These are phyloP conservation scores for Catostomus latipinnis DNA, from an alignment of 2,797 vertebrate species.

Conservation along the genomic window DNA sequence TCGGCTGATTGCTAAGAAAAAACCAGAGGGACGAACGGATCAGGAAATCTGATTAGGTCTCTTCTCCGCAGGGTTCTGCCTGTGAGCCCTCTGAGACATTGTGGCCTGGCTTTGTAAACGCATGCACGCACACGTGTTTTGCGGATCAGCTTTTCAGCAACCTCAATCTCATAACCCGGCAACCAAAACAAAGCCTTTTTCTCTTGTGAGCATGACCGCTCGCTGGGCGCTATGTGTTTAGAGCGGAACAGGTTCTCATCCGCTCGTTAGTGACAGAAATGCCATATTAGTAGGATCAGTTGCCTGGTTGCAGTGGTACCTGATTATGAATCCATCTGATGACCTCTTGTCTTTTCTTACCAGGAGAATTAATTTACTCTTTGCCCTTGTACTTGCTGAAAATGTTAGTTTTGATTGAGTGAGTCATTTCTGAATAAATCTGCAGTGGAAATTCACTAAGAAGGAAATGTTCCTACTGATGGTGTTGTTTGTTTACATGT, in stretches of 20 bases:
- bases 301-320: slow-evolving; percentile 35
- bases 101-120: slow-evolving; percentile 35
- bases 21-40: slow-evolving; percentile 69
- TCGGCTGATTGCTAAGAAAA: slow-evolving; percentile 73
- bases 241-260: slow-evolving; percentile 44
- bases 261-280: slow-evolving; percentile 48
- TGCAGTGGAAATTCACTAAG: no score
- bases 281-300: slow-evolving; percentile 33
- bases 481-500: no score
- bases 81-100: slow-evolving; percentile 54
- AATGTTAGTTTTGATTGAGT: neutral
- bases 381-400: neutral
- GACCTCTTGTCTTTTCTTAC: neutral
- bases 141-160: slow-evolving; percentile 55
- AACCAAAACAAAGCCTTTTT: slow-evolving; percentile 59
- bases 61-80: slow-evolving; percentile 54
- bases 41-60: slow-evolving; percentile 69
- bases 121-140: slow-evolving; percentile 38
- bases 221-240: slow-evolving; percentile 42
- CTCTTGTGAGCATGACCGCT: slow-evolving; percentile 52
- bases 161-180: slow-evolving; percentile 57
- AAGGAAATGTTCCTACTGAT: no score
- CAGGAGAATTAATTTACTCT: neutral
- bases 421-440: neutral
- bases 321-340: slow-evolving; percentile 23